Evolutionary conservation across 2,797 vertebrate genomes (phyloP).

Genomic region (Sardinella longiceps): DNA sequence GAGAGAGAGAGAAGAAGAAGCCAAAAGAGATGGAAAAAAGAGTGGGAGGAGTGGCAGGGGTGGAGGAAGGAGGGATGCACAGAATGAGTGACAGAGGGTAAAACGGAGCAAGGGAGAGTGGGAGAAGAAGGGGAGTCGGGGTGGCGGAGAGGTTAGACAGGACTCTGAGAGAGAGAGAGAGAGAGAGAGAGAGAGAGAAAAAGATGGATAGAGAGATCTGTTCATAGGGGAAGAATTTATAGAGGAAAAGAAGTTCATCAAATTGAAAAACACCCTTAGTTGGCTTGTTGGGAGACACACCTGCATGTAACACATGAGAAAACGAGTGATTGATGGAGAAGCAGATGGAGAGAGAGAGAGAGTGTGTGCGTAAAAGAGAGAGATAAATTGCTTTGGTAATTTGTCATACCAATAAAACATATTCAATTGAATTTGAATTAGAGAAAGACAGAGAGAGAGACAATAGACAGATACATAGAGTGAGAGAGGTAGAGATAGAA

Average conservation of each 20-base stretch:
- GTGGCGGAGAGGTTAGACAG: neutral
- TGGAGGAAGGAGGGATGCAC: neutral
- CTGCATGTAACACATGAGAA: neutral
- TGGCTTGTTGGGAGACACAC: neutral
- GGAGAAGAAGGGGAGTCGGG: neutral
- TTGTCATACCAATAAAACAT: too few relatives aligned
- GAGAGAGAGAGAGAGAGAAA: neutral
- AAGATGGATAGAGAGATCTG: neutral
- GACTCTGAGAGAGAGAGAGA: neutral
- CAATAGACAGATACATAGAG: neutral
- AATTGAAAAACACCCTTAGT: neutral
- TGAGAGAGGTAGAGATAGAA: neutral
- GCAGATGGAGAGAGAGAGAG: neutral
- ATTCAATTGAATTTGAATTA: too few relatives aligned
- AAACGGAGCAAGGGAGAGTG: neutral
- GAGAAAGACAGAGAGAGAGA: neutral
- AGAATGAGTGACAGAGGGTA: conserved; percentile 11
- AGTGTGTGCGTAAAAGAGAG: neutral
- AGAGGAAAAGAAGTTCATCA: neutral
- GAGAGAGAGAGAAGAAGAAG: neutral
- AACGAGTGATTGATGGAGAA: neutral
- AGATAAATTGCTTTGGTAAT: too few relatives aligned
- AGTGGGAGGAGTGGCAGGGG: neutral
- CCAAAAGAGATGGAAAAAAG: neutral
- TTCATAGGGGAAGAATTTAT: neutral